Conservation (phyloP, 1,140 invertebrate species). For the Hyles vespertilio region DNA sequence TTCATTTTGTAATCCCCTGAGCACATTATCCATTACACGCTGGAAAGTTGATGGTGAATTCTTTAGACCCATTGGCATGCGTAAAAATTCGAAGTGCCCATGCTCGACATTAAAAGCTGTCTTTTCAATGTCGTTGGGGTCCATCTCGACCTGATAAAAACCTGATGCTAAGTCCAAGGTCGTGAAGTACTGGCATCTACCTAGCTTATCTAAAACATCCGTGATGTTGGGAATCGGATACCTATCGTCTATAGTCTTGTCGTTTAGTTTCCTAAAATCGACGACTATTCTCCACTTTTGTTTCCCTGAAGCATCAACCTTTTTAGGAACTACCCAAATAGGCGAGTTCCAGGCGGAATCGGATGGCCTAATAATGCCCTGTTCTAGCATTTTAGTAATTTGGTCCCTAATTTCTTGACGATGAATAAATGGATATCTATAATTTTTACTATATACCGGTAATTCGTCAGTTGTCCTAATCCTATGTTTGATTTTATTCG, state of each 20-base stretch:
- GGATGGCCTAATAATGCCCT: constrained; percentile 12
- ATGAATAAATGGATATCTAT: constrained; percentile 9
- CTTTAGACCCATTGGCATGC: constrained; percentile 13
- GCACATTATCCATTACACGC: constrained; percentile 13
- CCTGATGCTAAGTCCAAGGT: constrained; percentile 9
- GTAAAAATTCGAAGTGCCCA: constrained; percentile 12
- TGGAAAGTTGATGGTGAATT: constrained; percentile 16
- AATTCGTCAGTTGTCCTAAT: constrained; percentile 13
- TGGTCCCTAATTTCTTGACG: constrained; percentile 7
- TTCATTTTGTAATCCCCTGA: constrained; percentile 6
- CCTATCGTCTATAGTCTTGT: constrained; percentile 15
- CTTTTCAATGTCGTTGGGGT: constrained; percentile 9
- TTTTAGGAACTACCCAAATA: constrained; percentile 14
- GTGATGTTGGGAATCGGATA: constrained; percentile 13
- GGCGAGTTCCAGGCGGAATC: constrained; percentile 12
- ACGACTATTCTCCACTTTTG: constrained; percentile 11
- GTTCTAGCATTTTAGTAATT: constrained; percentile 11
- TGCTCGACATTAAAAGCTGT: constrained; percentile 14
- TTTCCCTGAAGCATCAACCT: constrained; percentile 12
- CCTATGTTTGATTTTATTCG: constrained; percentile 11
- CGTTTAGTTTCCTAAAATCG: constrained; percentile 12
- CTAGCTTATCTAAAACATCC: constrained; percentile 2
- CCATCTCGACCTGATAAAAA: too few relatives aligned
- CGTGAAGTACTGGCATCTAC: constrained; percentile 10
- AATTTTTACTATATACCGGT: constrained; percentile 10